phyloP scores from a whole-genome alignment of 2,888 invertebrate species.

The Mechanitis messenoides region DNA sequence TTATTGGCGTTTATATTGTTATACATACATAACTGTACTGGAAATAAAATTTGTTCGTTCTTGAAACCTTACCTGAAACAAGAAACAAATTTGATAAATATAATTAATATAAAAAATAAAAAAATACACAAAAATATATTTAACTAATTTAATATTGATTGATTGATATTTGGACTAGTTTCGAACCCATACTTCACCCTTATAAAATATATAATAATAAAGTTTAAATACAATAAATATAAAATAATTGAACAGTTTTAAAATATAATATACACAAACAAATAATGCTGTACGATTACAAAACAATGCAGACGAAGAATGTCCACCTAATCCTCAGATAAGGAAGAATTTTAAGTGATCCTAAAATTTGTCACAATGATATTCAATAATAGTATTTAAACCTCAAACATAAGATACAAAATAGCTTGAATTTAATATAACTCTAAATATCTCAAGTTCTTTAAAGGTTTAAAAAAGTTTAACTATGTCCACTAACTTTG shows the following conservation, averaged over 20 bases:
- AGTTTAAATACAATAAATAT: too few relatives aligned
- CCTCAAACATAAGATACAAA: not conserved
- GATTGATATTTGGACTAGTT: too few relatives aligned
- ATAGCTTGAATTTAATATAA: not conserved
- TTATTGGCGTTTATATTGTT: too few relatives aligned
- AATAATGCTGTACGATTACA: not conserved
- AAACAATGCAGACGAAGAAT: not conserved
- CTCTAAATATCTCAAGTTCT: too few relatives aligned
- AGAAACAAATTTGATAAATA: constrained; percentile 28
- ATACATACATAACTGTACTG: too few relatives aligned
- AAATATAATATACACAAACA: not conserved
- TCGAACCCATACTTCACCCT: too few relatives aligned
- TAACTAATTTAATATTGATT: not conserved
- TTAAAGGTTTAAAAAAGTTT: too few relatives aligned
- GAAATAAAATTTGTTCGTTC: too few relatives aligned
- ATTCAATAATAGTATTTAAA: not conserved
- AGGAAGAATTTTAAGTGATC: constrained; percentile 4
- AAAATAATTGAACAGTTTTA: too few relatives aligned
- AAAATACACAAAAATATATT: not conserved
- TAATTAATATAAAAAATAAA: not conserved
- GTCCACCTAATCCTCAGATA: not conserved
- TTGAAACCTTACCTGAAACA: constrained; percentile 29
- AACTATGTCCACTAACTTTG: too few relatives aligned
- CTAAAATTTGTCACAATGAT: not conserved
- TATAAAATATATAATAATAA: too few relatives aligned